Conservation (phyloP, 2,888 invertebrate species). For the Dolichopus griseipennis region DNA sequence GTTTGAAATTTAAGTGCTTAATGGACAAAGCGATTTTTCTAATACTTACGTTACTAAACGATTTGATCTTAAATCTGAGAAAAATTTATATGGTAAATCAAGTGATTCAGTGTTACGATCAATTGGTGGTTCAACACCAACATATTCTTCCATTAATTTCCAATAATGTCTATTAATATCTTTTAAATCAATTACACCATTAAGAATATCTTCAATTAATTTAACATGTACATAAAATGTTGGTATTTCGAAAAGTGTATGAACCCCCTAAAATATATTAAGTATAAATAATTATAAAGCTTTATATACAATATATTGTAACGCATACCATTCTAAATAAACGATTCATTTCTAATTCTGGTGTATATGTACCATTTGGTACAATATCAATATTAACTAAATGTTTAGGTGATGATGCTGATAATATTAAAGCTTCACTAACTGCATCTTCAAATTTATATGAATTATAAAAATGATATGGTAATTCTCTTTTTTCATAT, state of each 20-base stretch:
- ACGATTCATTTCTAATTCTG: conserved; percentile 20
- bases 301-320: not conserved
- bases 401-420: conserved; percentile 57
- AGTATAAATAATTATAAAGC: conserved; percentile 20
- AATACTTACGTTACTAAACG: conserved; percentile 34
- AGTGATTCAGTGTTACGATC: conserved; percentile 56
- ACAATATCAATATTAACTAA: conserved; percentile 53
- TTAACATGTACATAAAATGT: conserved; percentile 60
- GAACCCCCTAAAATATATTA: conserved; percentile 47
- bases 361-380: conserved; percentile 30
- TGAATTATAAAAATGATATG: conserved; percentile 45
- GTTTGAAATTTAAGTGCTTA: too few relatives aligned
- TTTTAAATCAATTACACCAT: conserved; percentile 49
- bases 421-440: conserved; percentile 56
- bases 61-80: conserved; percentile 36
- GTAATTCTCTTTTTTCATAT: conserved; percentile 48
- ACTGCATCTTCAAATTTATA: conserved; percentile 51
- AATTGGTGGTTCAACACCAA: conserved; percentile 57
- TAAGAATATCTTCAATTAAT: conserved; percentile 60
- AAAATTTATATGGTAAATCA: conserved; percentile 48
- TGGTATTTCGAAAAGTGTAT: conserved; percentile 62
- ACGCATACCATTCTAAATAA: conserved; percentile 20
- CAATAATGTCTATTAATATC: conserved; percentile 60
- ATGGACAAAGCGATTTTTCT: too few relatives aligned
- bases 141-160: conserved; percentile 51